Conservation (phyloP, 2,888 invertebrate species). For the Ochropleura leucogaster region DNA sequence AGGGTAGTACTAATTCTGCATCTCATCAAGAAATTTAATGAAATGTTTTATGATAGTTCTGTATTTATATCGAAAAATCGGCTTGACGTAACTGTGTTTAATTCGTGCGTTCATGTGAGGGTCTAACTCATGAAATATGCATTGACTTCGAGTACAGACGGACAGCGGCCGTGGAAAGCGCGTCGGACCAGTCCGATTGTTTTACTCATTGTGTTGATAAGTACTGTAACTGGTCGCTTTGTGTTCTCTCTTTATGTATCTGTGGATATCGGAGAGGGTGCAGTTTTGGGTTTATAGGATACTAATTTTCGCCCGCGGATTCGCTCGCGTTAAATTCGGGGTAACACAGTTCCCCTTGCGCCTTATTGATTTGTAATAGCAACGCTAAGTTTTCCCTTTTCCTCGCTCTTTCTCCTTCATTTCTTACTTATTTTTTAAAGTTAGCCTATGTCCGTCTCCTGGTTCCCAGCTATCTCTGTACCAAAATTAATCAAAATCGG, state of each 20-base stretch:
- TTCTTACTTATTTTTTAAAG: too few species aligned
- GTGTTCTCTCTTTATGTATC: background rate
- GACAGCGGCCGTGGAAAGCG: conserved; percentile 41
- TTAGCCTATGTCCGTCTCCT: too few species aligned
- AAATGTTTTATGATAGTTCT: background rate
- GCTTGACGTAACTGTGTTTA: background rate
- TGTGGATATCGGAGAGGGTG: background rate
- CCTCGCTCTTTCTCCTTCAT: too few species aligned
- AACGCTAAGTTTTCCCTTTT: too few species aligned
- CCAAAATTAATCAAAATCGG: too few species aligned
- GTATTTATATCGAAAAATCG: background rate
- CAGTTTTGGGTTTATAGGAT: background rate
- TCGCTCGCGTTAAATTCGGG: too few species aligned
- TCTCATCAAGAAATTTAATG: background rate
- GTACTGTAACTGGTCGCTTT: conserved; percentile 10
- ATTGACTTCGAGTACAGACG: conserved; percentile 9
- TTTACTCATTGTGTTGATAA: conserved; percentile 44
- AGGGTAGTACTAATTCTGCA: background rate
- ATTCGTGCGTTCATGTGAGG: background rate
- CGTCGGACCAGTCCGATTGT: conserved; percentile 36
- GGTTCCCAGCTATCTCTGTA: too few species aligned
- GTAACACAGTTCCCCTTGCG: too few species aligned
- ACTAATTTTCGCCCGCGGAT: too few species aligned
- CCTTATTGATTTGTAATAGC: too few species aligned
- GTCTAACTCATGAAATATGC: conserved; percentile 45